Conservation (phyloP, 2,888 invertebrate species). For the Syrphus vitripennis region DNA sequence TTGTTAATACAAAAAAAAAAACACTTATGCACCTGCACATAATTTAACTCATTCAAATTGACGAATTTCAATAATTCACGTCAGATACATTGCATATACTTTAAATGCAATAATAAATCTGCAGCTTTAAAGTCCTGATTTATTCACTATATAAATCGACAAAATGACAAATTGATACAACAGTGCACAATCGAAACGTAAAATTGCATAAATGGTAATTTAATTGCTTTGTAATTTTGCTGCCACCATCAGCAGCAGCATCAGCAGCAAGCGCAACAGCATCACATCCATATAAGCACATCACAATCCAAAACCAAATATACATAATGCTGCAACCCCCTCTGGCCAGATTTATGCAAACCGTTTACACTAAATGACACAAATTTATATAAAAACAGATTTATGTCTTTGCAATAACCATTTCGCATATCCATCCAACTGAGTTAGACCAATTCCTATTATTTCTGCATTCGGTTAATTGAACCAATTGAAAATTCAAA, state of each 20-base stretch:
- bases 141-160: slow-evolving; percentile 46
- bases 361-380: neutral
- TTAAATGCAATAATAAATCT: slow-evolving; percentile 43
- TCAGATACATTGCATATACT: no score
- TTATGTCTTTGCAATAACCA: neutral
- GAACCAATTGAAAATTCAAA: slow-evolving; percentile 58
- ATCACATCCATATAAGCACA: neutral
- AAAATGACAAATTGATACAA: slow-evolving; percentile 66
- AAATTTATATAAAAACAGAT: slow-evolving; percentile 10
- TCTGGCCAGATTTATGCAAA: slow-evolving; percentile 35
- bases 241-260: neutral
- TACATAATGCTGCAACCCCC: slow-evolving; percentile 5
- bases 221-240: slow-evolving; percentile 49
- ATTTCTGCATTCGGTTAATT: slow-evolving; percentile 23
- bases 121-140: slow-evolving; percentile 29
- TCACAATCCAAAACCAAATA: neutral
- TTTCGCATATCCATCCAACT: neutral
- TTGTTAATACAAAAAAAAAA: no score
- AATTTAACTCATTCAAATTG: no score
- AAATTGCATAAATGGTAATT: slow-evolving; percentile 65
- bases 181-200: slow-evolving; percentile 38
- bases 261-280: neutral
- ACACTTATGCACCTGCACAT: no score
- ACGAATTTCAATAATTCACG: no score
- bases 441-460: neutral